phyloP scores from a whole-genome alignment of 2,113 vertebrate species.

The Platanista minor region DNA sequence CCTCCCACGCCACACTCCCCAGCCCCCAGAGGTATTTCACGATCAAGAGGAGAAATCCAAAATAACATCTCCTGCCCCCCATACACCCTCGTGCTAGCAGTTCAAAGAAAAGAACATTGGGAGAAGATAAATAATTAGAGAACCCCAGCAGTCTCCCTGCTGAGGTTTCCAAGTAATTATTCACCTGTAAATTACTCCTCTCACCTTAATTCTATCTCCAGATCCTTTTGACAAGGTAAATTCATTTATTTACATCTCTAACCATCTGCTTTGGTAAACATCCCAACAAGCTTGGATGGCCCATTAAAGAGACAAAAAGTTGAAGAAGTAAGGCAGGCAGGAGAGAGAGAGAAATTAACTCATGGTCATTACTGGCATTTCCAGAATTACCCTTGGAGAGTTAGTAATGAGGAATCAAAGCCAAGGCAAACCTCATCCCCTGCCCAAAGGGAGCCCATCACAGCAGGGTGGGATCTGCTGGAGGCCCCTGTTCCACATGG shows the following conservation, averaged over 20 bases:
- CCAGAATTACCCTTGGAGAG: constrained; percentile 68
- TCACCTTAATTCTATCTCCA: constrained; percentile 54
- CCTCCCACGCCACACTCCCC: background rate
- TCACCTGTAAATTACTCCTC: constrained; percentile 71
- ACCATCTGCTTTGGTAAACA: constrained; percentile 71
- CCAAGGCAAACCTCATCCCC: constrained; percentile 53
- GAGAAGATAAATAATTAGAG: background rate
- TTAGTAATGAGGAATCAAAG: constrained; percentile 65
- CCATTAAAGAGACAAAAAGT: constrained; percentile 57
- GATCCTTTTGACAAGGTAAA: constrained; percentile 51
- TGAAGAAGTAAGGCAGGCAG: constrained; percentile 26
- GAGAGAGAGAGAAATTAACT: constrained; percentile 70
- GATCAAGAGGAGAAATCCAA: constrained; percentile 24
- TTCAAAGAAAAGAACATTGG: constrained; percentile 63
- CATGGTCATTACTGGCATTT: constrained; percentile 72
- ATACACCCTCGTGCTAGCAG: constrained; percentile 22
- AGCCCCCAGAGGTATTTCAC: background rate
- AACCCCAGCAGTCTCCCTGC: constrained; percentile 35
- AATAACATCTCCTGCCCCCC: constrained; percentile 39
- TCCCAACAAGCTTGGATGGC: constrained; percentile 49
- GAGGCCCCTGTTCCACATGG: background rate
- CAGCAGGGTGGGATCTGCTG: constrained; percentile 29
- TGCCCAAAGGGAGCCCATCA: constrained; percentile 19
- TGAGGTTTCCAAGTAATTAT: constrained; percentile 56
- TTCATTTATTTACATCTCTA: constrained; percentile 69